These are phyloP conservation scores for Limnephilus lunatus DNA, from an alignment of 2,888 invertebrate genomes.

Conservation along the genomic window DNA sequence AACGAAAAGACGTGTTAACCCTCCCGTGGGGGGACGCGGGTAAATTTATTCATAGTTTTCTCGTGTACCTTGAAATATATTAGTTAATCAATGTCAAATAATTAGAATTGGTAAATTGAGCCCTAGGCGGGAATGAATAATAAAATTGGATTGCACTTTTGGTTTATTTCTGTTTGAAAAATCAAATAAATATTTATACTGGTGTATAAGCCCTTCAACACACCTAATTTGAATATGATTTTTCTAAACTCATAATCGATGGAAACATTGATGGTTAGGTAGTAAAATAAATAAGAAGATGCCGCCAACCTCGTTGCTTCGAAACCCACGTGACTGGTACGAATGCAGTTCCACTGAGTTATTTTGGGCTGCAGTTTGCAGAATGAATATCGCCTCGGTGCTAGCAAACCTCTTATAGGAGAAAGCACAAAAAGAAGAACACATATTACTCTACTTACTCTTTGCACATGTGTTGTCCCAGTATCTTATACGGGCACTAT, in stretches of 20 bases:
- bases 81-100: slow-evolving; percentile 41
- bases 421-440: background rate
- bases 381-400: background rate
- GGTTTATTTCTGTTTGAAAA: background rate
- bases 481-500: background rate
- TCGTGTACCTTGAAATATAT: slow-evolving; percentile 21
- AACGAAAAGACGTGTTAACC: slow-evolving; percentile 46
- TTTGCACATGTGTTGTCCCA: background rate
- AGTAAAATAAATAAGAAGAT: background rate
- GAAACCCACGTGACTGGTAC: background rate
- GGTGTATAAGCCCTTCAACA: background rate
- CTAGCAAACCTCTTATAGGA: background rate
- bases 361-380: background rate
- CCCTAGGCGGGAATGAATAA: background rate
- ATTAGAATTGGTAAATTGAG: slow-evolving; percentile 35
- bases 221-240: background rate
- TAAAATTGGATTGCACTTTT: background rate
- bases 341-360: background rate
- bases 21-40: slow-evolving; percentile 8
- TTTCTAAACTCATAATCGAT: background rate
- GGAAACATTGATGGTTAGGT: background rate
- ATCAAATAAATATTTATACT: background rate
- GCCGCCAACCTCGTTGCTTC: background rate
- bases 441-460: background rate
- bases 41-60: slow-evolving; percentile 48